Evolutionary conservation across 2,797 vertebrate species (phyloP), one percentile per base, ranked within the genome.

Genomic region (Crenichthys baileyi): DNA sequence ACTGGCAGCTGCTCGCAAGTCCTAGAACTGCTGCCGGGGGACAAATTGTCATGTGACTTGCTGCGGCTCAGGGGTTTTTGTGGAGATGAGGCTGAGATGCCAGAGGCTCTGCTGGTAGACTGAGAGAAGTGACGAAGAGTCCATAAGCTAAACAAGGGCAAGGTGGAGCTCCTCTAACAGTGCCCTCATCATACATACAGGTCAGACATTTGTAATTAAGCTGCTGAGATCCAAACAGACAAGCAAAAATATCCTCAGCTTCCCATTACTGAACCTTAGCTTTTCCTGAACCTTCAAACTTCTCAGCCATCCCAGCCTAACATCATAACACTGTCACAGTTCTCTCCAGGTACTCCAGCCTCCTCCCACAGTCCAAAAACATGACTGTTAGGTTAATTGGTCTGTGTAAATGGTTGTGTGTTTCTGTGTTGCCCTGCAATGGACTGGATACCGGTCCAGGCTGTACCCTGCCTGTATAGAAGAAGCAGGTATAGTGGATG

Each of bases 21-120:
- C 55, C 5, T 4, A 16, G 2, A 7, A 22, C 44, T 51, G n/a
- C 39, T 31, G 36, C n/a, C 18, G 7, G 24, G 61, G 41, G 44
- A 56, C 39, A 75, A 31, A 39, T 18, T 71, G 73, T 80, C 78
- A 26, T 26, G 1, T 29, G 78, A 75, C 63, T 51, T 39, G 1
- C 46, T 75, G 53, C n/a, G 73, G 11, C 24, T 61, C 6, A 60
- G 65, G 51, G 9, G 46, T 44, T 65, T 68, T 72, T 31, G 56
- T 68, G 72, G 61, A 68, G 72, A 68, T 0, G 0, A 1, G 41
- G 26, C 16, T 1, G 5, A 31, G 51, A 26, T 26, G 24, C 24
- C 16, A 3, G 50, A 55, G 77, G n/a, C 48, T 72, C n/a, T 73
- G 50, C 7, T 65, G 39, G n/a, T n/a, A 22, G 41, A 56, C 78